Evolutionary conservation across 2,888 invertebrate genomes (phyloP).

Genomic region (Leptarthrus brevirostris): DNA sequence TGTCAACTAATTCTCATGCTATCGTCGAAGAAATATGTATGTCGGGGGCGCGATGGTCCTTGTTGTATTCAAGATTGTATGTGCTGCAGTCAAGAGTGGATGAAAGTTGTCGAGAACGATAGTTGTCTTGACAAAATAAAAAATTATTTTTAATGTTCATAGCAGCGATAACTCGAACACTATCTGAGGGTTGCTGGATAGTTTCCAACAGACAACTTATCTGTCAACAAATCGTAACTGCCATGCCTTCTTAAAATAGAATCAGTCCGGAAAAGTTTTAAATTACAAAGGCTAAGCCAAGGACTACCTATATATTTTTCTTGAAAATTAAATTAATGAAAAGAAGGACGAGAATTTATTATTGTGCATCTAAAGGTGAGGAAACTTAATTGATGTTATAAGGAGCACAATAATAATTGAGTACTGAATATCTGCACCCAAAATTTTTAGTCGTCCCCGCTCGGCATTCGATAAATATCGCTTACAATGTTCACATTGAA

Average conservation of each 20-base stretch:
- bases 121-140: conserved; percentile 31
- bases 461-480: conserved; percentile 4
- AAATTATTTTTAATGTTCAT: conserved; percentile 26
- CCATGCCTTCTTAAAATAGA: conserved; percentile 1
- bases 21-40: conserved; percentile 10
- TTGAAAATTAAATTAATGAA: too few species aligned
- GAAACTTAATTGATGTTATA: too few species aligned
- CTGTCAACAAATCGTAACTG: conserved; percentile 41
- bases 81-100: not conserved
- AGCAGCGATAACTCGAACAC: not conserved
- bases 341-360: too few species aligned
- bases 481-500: conserved; percentile 24
- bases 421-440: too few species aligned
- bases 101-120: conserved; percentile 2
- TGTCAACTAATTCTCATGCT: conserved; percentile 24
- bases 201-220: conserved; percentile 28
- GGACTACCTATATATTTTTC: not conserved
- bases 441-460: too few species aligned
- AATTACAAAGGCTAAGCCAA: not conserved
- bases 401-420: too few species aligned
- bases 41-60: not conserved
- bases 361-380: too few species aligned
- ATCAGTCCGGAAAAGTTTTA: conserved; percentile 14
- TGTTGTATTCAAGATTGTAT: conserved; percentile 34
- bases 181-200: conserved; percentile 22